phyloP scores from a whole-genome alignment of 2,797 vertebrate species.

The Lemur catta region DNA sequence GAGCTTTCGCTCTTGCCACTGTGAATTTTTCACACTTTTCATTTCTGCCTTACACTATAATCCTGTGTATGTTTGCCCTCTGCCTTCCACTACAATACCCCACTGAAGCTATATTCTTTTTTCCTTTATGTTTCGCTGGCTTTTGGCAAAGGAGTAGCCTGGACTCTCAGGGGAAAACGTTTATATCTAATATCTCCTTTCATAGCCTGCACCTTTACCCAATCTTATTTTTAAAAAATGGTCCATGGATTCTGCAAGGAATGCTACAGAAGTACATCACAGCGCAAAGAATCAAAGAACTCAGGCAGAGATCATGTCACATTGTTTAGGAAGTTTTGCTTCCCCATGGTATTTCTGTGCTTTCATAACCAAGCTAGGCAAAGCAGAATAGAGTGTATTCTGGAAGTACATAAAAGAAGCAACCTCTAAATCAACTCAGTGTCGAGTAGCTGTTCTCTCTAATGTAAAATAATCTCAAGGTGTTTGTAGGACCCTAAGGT shows the following conservation, averaged over 20 bases:
- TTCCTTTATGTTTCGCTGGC: background rate
- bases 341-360: background rate
- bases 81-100: slow-evolving; percentile 57
- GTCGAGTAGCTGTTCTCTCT: background rate
- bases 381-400: background rate
- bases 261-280: background rate
- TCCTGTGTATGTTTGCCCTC: slow-evolving; percentile 71
- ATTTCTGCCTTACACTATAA: slow-evolving; percentile 54
- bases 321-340: background rate
- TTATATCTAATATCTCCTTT: background rate
- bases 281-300: background rate
- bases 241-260: background rate
- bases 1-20: slow-evolving; percentile 45
- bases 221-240: background rate
- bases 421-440: background rate
- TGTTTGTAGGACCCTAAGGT: background rate
- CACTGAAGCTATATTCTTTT: slow-evolving; percentile 12
- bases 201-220: background rate
- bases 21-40: slow-evolving; percentile 58
- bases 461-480: background rate
- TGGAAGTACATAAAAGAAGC: background rate
- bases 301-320: background rate
- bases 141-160: slow-evolving; percentile 6
- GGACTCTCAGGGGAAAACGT: background rate
- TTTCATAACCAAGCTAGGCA: background rate